Evolutionary conservation across 2,113 vertebrate genomes (phyloP).

Genomic region (Rhinoptilus africanus): DNA sequence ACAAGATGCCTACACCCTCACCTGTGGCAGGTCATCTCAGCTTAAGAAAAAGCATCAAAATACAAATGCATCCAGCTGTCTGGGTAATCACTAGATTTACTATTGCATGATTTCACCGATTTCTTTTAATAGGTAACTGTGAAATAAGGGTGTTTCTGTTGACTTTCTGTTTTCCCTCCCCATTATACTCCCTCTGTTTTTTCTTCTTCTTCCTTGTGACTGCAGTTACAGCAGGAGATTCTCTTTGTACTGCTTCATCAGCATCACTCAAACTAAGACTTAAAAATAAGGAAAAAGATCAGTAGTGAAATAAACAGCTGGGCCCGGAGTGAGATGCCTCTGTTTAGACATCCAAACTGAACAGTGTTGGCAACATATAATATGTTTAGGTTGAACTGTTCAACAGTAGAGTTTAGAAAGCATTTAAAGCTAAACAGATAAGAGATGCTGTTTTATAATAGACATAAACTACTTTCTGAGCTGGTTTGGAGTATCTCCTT

Average conservation of each 20-base stretch:
- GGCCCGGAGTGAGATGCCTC: neutral
- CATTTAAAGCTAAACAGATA: neutral
- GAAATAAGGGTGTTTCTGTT: neutral
- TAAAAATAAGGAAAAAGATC: neutral
- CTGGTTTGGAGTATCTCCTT: neutral
- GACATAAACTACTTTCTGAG: neutral
- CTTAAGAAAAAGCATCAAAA: conserved; percentile 73
- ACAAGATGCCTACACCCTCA: conserved; percentile 76
- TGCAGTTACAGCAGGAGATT: neutral
- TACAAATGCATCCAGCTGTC: conserved; percentile 67
- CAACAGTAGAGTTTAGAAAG: neutral
- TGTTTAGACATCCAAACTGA: neutral
- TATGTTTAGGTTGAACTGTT: neutral
- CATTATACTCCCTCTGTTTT: neutral
- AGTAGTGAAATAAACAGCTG: neutral
- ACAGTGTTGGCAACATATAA: neutral
- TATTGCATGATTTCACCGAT: conserved; percentile 15
- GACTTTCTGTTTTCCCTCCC: neutral
- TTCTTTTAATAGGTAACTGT: neutral
- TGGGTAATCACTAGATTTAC: conserved; percentile 73
- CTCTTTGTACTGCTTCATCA: neutral
- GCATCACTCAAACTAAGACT: neutral
- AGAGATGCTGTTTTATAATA: neutral
- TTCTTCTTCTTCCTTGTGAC: neutral
- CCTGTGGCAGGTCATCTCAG: conserved; percentile 74